These are phyloP conservation scores for Arnoldichthys spilopterus DNA, from an alignment of 2,797 vertebrate species.

Conservation along the genomic window DNA sequence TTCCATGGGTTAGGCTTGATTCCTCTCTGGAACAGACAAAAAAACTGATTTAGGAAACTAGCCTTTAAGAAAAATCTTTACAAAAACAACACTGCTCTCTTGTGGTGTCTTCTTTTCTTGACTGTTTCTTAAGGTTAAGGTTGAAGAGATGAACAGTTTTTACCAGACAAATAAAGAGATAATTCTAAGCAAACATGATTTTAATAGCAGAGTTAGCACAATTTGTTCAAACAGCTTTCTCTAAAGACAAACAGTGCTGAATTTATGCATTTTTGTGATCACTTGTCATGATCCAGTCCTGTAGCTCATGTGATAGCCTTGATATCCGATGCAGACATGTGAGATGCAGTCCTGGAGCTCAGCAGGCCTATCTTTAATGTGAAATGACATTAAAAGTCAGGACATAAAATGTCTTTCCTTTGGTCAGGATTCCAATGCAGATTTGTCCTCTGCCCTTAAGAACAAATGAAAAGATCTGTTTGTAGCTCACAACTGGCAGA, in stretches of 20 bases:
- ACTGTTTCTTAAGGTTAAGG: not conserved
- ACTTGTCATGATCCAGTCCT: not conserved
- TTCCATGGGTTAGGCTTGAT: no score
- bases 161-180: not conserved
- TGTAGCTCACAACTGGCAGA: not conserved
- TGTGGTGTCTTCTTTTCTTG: not conserved
- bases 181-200: not conserved
- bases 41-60: not conserved
- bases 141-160: not conserved
- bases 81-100: not conserved
- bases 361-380: not conserved
- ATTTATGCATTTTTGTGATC: no score
- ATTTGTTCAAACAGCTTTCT: not conserved
- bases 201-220: not conserved
- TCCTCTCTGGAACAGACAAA: no score
- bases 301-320: not conserved
- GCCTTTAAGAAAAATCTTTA: not conserved
- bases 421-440: not conserved
- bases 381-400: not conserved
- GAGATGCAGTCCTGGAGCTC: not conserved
- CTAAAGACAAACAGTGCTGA: not conserved
- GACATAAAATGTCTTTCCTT: not conserved
- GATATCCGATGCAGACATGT: not conserved
- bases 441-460: not conserved
- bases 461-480: not conserved